phyloP scores from a whole-genome alignment of 2,888 invertebrate genomes.

The Conomelus anceps region DNA sequence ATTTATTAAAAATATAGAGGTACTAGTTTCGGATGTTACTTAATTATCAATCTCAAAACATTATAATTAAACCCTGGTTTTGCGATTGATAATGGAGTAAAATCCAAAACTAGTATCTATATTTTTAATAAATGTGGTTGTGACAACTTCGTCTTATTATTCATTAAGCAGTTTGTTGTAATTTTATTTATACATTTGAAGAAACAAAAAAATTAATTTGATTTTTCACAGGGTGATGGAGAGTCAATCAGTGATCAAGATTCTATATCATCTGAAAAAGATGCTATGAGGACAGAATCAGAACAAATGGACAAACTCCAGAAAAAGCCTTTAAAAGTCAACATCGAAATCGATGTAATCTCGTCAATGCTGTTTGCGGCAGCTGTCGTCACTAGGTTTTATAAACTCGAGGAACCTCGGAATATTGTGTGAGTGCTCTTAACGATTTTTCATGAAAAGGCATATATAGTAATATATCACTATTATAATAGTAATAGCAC shows the following conservation, averaged over 20 bases:
- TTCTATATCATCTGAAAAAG: not conserved
- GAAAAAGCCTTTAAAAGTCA: slow-evolving; percentile 40
- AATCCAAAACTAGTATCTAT: too few species aligned
- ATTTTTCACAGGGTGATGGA: slow-evolving; percentile 25
- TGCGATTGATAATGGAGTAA: too few species aligned
- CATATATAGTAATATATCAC: slow-evolving; percentile 11
- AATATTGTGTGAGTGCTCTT: slow-evolving; percentile 77
- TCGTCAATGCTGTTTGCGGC: slow-evolving; percentile 61
- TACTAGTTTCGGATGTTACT: too few species aligned
- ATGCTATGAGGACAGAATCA: not conserved
- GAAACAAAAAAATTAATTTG: not conserved
- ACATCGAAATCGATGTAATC: slow-evolving; percentile 67
- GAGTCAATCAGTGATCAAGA: slow-evolving; percentile 17
- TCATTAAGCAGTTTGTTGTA: too few species aligned
- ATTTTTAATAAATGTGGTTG: too few species aligned
- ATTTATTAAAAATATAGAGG: too few species aligned
- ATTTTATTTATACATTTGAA: too few species aligned
- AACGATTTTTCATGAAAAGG: not conserved
- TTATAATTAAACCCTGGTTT: too few species aligned
- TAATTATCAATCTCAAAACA: too few species aligned
- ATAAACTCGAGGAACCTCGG: slow-evolving; percentile 73
- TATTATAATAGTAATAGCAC: too few species aligned
- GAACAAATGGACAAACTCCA: not conserved
- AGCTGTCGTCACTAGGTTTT: slow-evolving; percentile 70
- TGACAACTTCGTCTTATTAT: too few species aligned